A percentile compares a stretch with the other conserved stretches of the same genome.
These are phyloP conservation scores for Ailuropoda melanoleuca DNA, from an alignment of 2,113 vertebrate species.

Conservation along the genomic window DNA sequence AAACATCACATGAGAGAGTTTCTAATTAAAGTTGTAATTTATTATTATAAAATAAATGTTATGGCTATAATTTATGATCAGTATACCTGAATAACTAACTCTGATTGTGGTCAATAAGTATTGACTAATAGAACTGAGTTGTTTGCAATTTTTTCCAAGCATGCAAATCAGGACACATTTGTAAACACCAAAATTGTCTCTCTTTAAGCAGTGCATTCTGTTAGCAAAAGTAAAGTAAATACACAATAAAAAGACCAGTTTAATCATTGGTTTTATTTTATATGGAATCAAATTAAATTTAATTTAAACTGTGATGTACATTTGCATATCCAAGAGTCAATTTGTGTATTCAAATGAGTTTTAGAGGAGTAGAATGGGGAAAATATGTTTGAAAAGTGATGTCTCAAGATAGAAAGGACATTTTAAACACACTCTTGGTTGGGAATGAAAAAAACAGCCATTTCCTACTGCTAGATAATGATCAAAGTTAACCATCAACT, in stretches of 20 bases:
- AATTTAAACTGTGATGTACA: background rate
- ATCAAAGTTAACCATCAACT: background rate
- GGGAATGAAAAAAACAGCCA: background rate
- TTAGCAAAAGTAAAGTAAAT: background rate
- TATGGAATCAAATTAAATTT: background rate
- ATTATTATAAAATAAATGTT: conserved; percentile 58
- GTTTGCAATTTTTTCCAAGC: background rate
- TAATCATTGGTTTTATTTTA: background rate
- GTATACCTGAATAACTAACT: conserved; percentile 32
- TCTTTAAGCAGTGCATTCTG: background rate
- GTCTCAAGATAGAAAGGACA: background rate
- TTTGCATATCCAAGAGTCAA: background rate
- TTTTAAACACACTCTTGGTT: background rate
- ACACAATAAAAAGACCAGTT: background rate
- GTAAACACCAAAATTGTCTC: background rate
- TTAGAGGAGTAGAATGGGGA: background rate
- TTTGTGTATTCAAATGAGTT: background rate
- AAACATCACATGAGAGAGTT: background rate
- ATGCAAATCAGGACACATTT: background rate
- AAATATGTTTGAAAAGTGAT: background rate
- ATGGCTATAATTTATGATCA: conserved; percentile 44
- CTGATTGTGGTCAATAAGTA: conserved; percentile 19
- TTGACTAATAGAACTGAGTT: background rate
- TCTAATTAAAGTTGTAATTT: conserved; percentile 72
- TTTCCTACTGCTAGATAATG: background rate